Evolutionary conservation across 2,888 invertebrate genomes (phyloP).

Genomic region (Synergus itoensis): DNA sequence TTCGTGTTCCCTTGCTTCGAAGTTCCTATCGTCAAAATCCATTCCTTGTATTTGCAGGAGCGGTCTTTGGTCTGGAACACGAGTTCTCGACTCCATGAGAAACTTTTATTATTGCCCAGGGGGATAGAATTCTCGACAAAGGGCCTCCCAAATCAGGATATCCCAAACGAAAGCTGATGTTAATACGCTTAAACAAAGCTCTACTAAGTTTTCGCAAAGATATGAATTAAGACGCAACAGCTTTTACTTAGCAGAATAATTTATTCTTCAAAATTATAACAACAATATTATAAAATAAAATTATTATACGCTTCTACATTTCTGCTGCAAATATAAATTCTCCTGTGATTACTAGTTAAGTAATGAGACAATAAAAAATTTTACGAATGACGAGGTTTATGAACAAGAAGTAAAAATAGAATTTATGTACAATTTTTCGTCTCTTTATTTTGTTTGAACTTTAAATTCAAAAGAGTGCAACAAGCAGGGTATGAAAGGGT

Average conservation of each 20-base stretch:
- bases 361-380: background rate
- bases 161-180: constrained; percentile 22
- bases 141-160: constrained; percentile 25
- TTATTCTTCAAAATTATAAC: background rate
- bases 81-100: constrained; percentile 32
- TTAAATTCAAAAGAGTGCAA: background rate
- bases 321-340: background rate
- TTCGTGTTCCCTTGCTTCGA: constrained; percentile 1
- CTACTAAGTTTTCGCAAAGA: background rate
- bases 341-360: background rate
- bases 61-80: constrained; percentile 11
- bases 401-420: background rate
- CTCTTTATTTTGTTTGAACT: background rate
- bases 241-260: background rate
- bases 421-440: background rate
- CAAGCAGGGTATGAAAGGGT: constrained; percentile 15
- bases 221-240: background rate
- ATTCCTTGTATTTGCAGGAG: constrained; percentile 40
- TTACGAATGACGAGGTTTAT: fast-evolving
- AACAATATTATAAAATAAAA: background rate
- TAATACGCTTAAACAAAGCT: constrained; percentile 16
- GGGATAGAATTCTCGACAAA: constrained; percentile 38
- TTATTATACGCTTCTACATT: background rate
- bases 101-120: constrained; percentile 42
- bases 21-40: constrained; percentile 25